These are phyloP conservation scores for Tylochromis polylepis DNA, from an alignment of 2,113 vertebrate species.

Conservation along the genomic window DNA sequence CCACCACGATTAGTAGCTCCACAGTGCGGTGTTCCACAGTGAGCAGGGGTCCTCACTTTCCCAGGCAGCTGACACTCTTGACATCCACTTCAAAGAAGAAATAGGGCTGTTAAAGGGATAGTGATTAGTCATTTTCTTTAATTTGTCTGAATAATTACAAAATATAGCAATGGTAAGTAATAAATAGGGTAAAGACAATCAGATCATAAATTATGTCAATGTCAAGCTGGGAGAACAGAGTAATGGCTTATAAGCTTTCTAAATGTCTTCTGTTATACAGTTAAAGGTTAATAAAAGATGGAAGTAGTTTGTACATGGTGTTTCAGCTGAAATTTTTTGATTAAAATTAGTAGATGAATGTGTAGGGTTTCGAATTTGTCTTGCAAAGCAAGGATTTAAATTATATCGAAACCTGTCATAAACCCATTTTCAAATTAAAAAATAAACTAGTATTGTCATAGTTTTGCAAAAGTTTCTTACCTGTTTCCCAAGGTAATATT, in stretches of 20 bases:
- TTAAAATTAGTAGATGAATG: background rate
- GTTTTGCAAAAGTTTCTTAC: slow-evolving; percentile 25
- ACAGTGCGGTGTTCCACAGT: background rate
- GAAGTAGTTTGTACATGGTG: background rate
- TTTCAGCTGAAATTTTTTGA: background rate
- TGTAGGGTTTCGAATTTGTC: background rate
- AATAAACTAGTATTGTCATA: background rate
- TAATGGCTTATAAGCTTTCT: background rate
- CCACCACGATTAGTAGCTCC: slow-evolving; percentile 38
- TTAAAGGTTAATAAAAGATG: background rate
- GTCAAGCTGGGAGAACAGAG: background rate
- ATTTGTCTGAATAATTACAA: background rate
- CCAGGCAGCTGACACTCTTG: background rate
- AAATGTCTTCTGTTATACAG: background rate
- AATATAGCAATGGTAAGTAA: background rate
- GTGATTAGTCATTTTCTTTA: background rate
- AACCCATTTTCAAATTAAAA: background rate
- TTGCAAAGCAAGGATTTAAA: background rate
- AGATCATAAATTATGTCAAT: background rate
- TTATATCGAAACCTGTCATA: background rate
- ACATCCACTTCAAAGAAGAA: slow-evolving; percentile 7
- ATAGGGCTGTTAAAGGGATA: slow-evolving; percentile 1
- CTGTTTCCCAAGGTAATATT: background rate
- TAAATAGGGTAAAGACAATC: background rate
- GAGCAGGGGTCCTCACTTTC: slow-evolving; percentile 7